Evolutionary conservation across 2,797 vertebrate species (phyloP).

Genomic region (Nasua narica): DNA sequence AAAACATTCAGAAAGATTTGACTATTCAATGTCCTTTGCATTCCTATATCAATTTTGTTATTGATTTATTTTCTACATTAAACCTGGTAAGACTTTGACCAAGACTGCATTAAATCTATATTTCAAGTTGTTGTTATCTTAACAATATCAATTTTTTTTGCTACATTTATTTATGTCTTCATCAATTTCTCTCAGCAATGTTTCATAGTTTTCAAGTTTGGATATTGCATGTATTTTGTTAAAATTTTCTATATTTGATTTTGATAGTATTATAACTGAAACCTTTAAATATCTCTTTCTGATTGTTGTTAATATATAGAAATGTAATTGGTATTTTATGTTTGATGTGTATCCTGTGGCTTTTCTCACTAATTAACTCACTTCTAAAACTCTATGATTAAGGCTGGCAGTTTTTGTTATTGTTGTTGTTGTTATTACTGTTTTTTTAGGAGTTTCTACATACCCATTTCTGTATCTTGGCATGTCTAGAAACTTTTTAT

Average conservation of each 20-base stretch:
- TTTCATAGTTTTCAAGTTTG: not conserved
- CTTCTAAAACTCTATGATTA: not conserved
- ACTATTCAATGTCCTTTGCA: not conserved
- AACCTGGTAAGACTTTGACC: not conserved
- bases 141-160: not conserved
- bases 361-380: not conserved
- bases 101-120: not conserved
- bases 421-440: not conserved
- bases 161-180: not conserved
- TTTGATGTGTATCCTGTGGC: not conserved
- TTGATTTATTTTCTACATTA: not conserved
- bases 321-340: not conserved
- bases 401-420: not conserved
- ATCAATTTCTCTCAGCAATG: not conserved
- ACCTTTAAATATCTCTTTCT: not conserved
- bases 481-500: not conserved
- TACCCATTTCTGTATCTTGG: not conserved
- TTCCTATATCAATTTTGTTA: not conserved
- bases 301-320: not conserved
- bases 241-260: not conserved
- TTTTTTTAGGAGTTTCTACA: not conserved
- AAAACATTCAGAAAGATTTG: not conserved
- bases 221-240: not conserved
- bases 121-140: not conserved
- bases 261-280: not conserved